Evolutionary conservation across 1,140 invertebrate species (phyloP).

Genomic region (Tetramorium simillimum): DNA sequence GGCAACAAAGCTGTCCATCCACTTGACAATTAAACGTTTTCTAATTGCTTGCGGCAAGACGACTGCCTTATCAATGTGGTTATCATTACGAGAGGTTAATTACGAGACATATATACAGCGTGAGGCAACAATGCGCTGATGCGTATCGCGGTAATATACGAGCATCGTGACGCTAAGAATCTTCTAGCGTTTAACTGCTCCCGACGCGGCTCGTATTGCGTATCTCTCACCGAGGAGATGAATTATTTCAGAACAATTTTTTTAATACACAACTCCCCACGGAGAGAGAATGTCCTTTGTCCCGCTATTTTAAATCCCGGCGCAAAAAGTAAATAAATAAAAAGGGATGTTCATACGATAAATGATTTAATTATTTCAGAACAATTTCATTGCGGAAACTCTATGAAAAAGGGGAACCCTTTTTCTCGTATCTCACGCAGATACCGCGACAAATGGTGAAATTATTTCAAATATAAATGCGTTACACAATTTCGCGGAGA

Average conservation of each 20-base stretch:
- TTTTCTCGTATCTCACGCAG: background rate
- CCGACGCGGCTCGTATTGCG: background rate
- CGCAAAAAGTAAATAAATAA: background rate
- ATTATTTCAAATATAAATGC: conserved; percentile 23
- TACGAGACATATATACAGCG: conserved; percentile 6
- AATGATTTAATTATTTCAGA: conserved; percentile 38
- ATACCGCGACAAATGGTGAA: background rate
- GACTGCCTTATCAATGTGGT: conserved; percentile 62
- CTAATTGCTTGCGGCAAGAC: conserved; percentile 62
- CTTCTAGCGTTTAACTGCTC: conserved; percentile 32
- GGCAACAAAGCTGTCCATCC: conserved; percentile 9
- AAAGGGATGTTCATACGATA: background rate
- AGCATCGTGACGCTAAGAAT: conserved; percentile 34
- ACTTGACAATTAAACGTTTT: conserved; percentile 45
- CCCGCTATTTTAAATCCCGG: background rate
- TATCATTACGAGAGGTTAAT: conserved; percentile 70
- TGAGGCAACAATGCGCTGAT: conserved; percentile 24
- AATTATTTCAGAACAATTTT: conserved; percentile 48
- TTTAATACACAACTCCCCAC: conserved; percentile 24
- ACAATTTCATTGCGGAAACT: conserved; percentile 22
- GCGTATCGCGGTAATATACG: conserved; percentile 5
- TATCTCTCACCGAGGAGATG: background rate
- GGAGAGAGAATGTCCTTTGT: background rate
- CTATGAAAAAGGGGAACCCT: background rate
- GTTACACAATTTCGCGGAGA: background rate